Conservation (phyloP, 2,797 vertebrate species). For the Austrolebias charrua region DNA sequence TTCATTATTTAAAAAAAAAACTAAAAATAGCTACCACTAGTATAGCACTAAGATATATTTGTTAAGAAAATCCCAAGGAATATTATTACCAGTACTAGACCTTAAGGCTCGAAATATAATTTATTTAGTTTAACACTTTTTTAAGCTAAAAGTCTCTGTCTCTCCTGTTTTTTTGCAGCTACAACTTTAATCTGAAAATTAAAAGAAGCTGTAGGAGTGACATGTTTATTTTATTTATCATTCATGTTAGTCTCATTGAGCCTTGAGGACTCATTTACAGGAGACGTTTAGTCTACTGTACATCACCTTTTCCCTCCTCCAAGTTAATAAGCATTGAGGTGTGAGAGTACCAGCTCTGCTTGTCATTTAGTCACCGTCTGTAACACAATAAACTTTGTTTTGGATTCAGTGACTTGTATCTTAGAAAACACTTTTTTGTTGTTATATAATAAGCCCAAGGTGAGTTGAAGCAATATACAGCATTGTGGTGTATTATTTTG, state of each 20-base stretch:
- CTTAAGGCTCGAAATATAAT: no score
- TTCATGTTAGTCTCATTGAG: no score
- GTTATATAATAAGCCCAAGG: constrained; percentile 38
- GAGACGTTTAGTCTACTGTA: neutral
- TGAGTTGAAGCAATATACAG: constrained; percentile 40
- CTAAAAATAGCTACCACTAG: no score
- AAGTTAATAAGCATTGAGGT: constrained; percentile 4
- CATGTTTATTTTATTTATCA: neutral
- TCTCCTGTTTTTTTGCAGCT: neutral
- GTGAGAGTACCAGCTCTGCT: neutral
- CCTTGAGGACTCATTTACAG: no score
- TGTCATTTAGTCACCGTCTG: constrained; percentile 8
- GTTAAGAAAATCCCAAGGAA: no score
- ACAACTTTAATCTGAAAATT: neutral
- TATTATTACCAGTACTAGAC: no score
- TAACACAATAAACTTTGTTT: constrained; percentile 17
- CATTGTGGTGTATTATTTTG: constrained; percentile 41
- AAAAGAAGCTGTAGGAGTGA: neutral
- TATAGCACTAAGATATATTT: no score
- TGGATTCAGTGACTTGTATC: constrained; percentile 15
- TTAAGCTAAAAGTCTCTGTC: no score
- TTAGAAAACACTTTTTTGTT: constrained; percentile 25
- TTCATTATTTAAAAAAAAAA: no score
- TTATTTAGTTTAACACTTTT: no score
- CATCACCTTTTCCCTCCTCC: neutral